Evolutionary conservation across 2,888 invertebrate genomes (phyloP).

Genomic region (Drosophila neotestacea): DNA sequence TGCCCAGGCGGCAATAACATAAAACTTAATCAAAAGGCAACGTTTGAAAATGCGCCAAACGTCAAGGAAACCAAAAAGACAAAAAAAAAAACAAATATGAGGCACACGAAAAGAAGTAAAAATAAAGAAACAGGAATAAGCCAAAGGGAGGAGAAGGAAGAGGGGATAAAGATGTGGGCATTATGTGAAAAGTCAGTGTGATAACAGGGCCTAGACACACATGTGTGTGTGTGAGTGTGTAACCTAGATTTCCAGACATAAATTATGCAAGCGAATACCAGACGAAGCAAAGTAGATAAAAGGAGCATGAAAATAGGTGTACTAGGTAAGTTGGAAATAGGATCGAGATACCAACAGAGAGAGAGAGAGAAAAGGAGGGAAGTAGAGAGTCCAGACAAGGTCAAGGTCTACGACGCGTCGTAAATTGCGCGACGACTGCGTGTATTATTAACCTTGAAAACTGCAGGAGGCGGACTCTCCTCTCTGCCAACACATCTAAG

Average conservation of each 20-base stretch:
- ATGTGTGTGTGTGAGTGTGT: constrained; percentile 45
- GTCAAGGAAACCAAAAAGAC: constrained; percentile 42
- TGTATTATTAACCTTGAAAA: constrained; percentile 52
- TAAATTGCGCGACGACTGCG: constrained; percentile 47
- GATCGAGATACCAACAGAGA: constrained; percentile 18
- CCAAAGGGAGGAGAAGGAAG: background rate
- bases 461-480: constrained; percentile 36
- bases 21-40: constrained; percentile 72
- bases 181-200: constrained; percentile 59
- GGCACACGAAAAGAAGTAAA: constrained; percentile 40
- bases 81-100: constrained; percentile 14
- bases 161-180: constrained; percentile 57
- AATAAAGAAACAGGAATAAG: constrained; percentile 6
- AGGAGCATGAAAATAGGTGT: constrained; percentile 13
- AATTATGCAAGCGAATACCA: constrained; percentile 76
- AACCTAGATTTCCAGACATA: constrained; percentile 78
- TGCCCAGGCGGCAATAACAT: constrained; percentile 53
- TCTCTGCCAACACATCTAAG: constrained; percentile 1
- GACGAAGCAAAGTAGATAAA: constrained; percentile 13
- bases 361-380: background rate
- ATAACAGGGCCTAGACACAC: constrained; percentile 56
- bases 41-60: constrained; percentile 76
- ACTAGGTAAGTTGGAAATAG: constrained; percentile 27
- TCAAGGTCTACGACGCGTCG: constrained; percentile 41
- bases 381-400: constrained; percentile 37